Evolutionary conservation across 2,888 invertebrate genomes (phyloP), one percentile per base, ranked within the genome.

Genomic region (Sturmia bella): DNA sequence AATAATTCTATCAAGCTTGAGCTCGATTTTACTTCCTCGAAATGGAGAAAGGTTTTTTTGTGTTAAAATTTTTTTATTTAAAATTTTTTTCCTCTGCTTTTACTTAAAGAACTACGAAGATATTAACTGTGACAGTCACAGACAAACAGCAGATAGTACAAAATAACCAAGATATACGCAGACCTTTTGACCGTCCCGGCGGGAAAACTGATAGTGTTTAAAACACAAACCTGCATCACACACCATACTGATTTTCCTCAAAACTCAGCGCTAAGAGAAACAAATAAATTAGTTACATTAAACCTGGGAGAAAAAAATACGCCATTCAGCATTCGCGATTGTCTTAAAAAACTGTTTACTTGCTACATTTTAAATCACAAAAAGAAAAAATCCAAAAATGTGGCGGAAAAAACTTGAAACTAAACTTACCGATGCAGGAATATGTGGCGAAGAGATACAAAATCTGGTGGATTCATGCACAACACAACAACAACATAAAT

Each of bases 271-370:
- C 19, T 64, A 32, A 32, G 13, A 13, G 52, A 66, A 59, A 19
- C 39, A 80, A 80, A 70, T 61, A 80, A 70, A 72, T 72, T 72
- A 48, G 54, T 57, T 76, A 61, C 24, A 68, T 54, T 41, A 54
- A 15, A 17, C 3, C 11, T 37, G 50, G 57, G 12, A 37, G 27
- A 66, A 59, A 19, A 21, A 45, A 32, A 32, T 4, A 15, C 1
- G 15, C 1, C 24, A 56, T n/a, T 9, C 45, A 24, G 11, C 41
- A 19, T n/a, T 24, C 13, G n/a, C 19, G 5, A 17, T 21, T 43
- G n/a, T 45, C 15, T 21, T 15, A 56, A 19, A 48, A 27, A n/a
- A 37, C 27, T 12, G n/a, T 37, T 39, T 50, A 48, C 27, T 45
- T 64, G 41, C 19, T 63, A 63, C 50, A 41, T 66, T 24, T 17